These are phyloP conservation scores for Orycteropus afer DNA, from an alignment of 2,113 vertebrate genomes.

Conservation along the genomic window DNA sequence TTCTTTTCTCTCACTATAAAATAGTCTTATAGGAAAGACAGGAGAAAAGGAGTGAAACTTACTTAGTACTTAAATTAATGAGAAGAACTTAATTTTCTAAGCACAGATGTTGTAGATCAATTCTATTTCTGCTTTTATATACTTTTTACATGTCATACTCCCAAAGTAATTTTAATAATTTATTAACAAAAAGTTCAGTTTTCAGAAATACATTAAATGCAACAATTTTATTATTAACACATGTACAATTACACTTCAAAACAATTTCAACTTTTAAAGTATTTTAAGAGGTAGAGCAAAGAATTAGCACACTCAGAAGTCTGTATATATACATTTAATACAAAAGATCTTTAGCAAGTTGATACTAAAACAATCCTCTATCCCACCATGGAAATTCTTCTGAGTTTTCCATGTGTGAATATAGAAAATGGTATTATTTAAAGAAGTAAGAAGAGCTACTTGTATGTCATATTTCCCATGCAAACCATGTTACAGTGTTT, in stretches of 20 bases:
- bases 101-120: neutral
- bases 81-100: slow-evolving; percentile 17
- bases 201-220: slow-evolving; percentile 51
- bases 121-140: neutral
- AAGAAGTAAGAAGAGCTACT: neutral
- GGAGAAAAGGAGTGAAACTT: neutral
- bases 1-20: slow-evolving; percentile 19
- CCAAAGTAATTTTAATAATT: slow-evolving; percentile 55
- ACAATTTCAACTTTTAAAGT: slow-evolving; percentile 58
- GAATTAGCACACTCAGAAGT: slow-evolving; percentile 17
- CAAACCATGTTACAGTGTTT: neutral
- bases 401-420: neutral
- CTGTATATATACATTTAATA: neutral
- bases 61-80: neutral
- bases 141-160: neutral
- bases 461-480: neutral
- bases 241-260: slow-evolving; percentile 81
- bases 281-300: slow-evolving; percentile 74
- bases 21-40: neutral
- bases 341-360: neutral
- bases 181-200: slow-evolving; percentile 66
- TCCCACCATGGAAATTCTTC: neutral
- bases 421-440: neutral
- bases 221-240: slow-evolving; percentile 78
- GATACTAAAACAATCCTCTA: neutral